Evolutionary conservation across 2,113 vertebrate species (phyloP).

Genomic region (Procavia capensis): DNA sequence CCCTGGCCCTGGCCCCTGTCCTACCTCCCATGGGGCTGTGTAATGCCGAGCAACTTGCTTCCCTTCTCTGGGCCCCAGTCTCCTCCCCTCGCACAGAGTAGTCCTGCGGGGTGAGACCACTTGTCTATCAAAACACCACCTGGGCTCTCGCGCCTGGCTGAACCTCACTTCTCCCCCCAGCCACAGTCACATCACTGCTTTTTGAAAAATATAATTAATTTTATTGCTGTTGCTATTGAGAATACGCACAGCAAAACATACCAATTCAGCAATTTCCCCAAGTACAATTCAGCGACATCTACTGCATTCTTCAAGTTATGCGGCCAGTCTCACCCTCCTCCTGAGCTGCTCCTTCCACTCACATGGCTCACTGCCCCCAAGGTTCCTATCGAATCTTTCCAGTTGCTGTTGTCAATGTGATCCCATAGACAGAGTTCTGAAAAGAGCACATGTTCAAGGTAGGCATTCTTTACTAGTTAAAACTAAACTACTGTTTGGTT

Average conservation of each 20-base stretch:
- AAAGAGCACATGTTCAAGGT: background rate
- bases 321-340: background rate
- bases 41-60: background rate
- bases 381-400: background rate
- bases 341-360: background rate
- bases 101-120: background rate
- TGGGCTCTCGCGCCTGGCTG: background rate
- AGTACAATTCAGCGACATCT: background rate
- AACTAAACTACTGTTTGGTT: background rate
- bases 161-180: background rate
- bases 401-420: background rate
- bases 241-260: too few species aligned
- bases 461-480: background rate
- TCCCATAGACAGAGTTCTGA: background rate
- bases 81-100: background rate
- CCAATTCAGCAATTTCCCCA: too few species aligned
- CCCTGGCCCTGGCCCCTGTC: too few species aligned
- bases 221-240: too few species aligned
- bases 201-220: background rate
- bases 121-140: background rate
- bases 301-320: background rate
- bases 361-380: background rate
- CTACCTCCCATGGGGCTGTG: background rate
- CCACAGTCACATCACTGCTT: rapidly evolving
- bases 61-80: background rate